Evolutionary conservation across 2,888 invertebrate species (phyloP), one percentile per base, ranked within the genome.

Genomic region (Disparrhopalites patrizii): DNA sequence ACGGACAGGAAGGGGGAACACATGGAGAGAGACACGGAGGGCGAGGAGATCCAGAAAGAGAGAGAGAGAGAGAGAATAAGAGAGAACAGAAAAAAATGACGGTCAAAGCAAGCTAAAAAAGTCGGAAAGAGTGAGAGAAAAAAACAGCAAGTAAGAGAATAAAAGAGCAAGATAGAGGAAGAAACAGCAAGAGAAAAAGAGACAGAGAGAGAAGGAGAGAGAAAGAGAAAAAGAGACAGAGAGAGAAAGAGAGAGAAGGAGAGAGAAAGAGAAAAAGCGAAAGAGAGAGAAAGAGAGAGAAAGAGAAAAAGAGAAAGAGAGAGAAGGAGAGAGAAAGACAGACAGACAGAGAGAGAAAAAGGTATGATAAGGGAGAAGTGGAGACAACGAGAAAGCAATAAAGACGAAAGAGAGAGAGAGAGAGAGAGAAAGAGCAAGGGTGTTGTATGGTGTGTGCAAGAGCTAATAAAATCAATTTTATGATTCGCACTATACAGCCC

Each of bases 381-480:
- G 43, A 43, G 13, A 18, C 43, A 43, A 43, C 43, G 20, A 4
- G n/a, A 43, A 43, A 20, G n/a, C 27, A 27, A 51, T 4, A 18
- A 30, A 50, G 25, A 50, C 25, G 25, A 18, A 18, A 50, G 4
- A 20, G 50, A 20, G 25, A 47, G 18, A 15, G 47, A 20, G 50
- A 20, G 20, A 13, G 54, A 54, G 30, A 28, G 30, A 30, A 27
- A 54, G 54, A 30, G 23, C 47, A 47, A 47, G 2, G 38, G 38
- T 1, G 1, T n/a, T 2, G 18, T 15, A 38, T n/a, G 18, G 38
- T 25, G 38, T 3, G 38, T n/a, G 51, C n/a, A n/a, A 31, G 25
- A n/a, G 57, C 25, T 57, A 57, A 57, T 57, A 57, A 57, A 57
- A 57, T 57, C 38, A 57, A 57, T 57, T 57, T 57, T 40, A 57